These are phyloP conservation scores for Apodemus sylvaticus DNA, from an alignment of 2,113 vertebrate genomes.

Conservation along the genomic window DNA sequence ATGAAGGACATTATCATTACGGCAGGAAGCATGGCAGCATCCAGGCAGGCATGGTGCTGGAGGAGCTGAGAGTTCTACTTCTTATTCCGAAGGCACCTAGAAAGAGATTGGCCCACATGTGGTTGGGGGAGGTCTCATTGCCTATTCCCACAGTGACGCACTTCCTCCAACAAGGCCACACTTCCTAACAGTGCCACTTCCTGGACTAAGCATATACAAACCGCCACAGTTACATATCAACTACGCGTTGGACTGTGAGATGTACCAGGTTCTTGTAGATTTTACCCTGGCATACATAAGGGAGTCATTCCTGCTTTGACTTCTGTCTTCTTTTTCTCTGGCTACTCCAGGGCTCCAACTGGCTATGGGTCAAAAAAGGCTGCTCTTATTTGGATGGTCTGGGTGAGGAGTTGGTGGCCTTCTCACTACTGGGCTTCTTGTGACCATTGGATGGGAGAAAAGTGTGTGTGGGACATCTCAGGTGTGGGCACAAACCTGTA, in stretches of 20 bases:
- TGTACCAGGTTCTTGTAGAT: rapidly evolving
- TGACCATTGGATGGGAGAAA: not conserved
- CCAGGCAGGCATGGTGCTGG: no score
- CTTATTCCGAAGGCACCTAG: no score
- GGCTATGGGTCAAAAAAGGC: not conserved
- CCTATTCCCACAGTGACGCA: no score
- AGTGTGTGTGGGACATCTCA: not conserved
- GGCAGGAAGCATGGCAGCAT: no score
- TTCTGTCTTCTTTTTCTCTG: not conserved
- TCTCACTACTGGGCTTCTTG: not conserved
- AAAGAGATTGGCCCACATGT: no score
- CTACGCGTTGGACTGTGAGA: not conserved
- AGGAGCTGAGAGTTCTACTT: no score
- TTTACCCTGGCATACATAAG: rapidly evolving
- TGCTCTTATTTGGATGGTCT: rapidly evolving
- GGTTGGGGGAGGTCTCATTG: no score
- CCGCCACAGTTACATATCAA: no score
- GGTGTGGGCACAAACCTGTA: not conserved
- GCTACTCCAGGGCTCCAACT: not conserved
- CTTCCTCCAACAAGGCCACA: no score
- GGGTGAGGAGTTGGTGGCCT: rapidly evolving
- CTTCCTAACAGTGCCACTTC: no score
- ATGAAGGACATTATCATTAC: no score
- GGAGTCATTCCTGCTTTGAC: not conserved
- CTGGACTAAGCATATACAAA: no score